Percentiles rank a stretch among this genome's conserved stretches.
Conservation (phyloP, 64 coral and sea anemone species). For the Stichodactyla mertensii region DNA sequence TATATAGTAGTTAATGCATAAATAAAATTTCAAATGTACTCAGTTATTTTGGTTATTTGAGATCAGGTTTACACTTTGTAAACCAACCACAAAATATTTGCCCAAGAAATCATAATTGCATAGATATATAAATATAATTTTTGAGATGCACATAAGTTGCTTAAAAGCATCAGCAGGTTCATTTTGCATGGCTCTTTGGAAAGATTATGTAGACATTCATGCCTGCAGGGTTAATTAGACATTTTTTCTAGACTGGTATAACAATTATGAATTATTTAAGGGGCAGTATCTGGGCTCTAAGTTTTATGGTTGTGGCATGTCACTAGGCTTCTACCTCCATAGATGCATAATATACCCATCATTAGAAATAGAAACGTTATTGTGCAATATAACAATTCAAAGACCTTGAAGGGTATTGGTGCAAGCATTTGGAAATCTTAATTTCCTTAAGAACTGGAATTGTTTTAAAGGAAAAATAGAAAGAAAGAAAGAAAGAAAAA, state of each 20-base stretch:
- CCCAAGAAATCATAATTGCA: no score
- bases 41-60: neutral
- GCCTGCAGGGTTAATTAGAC: neutral
- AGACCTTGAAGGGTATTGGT: neutral
- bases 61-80: no score
- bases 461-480: neutral
- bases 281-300: neutral
- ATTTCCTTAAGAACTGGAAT: neutral
- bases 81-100: neutral
- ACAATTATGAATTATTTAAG: neutral
- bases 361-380: no score
- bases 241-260: neutral
- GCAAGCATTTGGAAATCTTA: no score
- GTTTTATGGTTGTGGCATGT: neutral
- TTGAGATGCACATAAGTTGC: no score
- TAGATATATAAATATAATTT: no score
- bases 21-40: neutral
- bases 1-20: no score
- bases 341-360: neutral
- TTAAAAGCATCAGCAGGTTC: neutral
- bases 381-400: neutral
- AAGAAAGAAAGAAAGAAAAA: neutral
- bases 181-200: neutral
- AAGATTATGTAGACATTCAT: neutral
- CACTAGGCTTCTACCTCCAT: neutral